Base-by-base conservation (phyloP, 2,113 vertebrate genomes). In the Vombatus ursinus region DNA sequence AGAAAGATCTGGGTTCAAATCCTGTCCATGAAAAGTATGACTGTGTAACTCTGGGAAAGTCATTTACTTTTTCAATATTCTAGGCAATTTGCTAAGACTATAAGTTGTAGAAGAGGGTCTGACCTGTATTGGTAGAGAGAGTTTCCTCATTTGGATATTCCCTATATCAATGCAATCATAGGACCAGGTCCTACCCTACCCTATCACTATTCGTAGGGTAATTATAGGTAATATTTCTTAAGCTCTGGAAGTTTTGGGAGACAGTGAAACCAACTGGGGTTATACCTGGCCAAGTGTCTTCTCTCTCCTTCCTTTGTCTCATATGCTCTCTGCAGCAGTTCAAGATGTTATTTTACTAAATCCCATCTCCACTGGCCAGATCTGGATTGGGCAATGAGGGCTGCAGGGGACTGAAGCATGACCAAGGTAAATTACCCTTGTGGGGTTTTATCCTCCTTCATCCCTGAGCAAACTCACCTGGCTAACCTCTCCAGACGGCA, bases 401-500 rank as follows among this genome's bases (percentile, higher is more conserved):
- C 50, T 4, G 12, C 48, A 9, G 47, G 50, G 28, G 90, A 14
- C 49, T 11, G 24, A 44, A 52, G 68, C 1, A 7, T 0, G 2
- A 26, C 54, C 44, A 22, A 19, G 0, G 44, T 7, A 84, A 44
- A 84, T 44, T 44, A n/a, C 2, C 68, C 68, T 44, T 44, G n/a
- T 22, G 68, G n/a, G n/a, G 7, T 84, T 84, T 44, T 84, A 84
- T 84, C 14, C 49, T 84, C 57, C 89, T 96, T 96, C 92, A 94
- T 93, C 93, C 90, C 84, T 1, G 23, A 89, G 28, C 52, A 12
- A 22, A 11, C 19, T 90, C 51, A 61, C 77, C 54, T 52, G 89
- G 52, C 26, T 97, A 92, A 47, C 49, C 23, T 3, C 44, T 91
- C 44, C 96, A 92, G 68, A 57, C 50, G 94, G 96, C 44, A 61